Evolutionary conservation across 1,140 invertebrate genomes (phyloP).

Genomic region (Apocrypta bakeri): DNA sequence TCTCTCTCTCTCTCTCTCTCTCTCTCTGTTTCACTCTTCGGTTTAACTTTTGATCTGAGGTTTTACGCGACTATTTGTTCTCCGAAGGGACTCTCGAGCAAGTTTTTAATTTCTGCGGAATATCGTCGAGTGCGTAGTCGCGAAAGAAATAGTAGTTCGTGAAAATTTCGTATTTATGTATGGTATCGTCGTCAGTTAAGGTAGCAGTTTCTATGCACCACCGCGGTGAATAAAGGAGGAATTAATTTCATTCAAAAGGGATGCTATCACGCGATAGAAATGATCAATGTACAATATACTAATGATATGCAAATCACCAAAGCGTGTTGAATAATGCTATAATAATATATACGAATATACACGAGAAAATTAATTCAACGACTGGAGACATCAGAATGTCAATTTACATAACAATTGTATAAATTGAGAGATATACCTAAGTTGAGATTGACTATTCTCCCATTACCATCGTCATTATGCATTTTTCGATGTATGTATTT

Average conservation of each 20-base stretch:
- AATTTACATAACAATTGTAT: constrained; percentile 59
- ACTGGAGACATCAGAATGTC: constrained; percentile 46
- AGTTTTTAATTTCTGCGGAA: neutral
- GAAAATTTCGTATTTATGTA: neutral
- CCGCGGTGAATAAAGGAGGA: neutral
- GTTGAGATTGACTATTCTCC: too few relatives aligned
- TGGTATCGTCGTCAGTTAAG: neutral
- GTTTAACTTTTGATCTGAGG: neutral
- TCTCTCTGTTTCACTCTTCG: too few relatives aligned
- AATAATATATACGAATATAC: constrained; percentile 47
- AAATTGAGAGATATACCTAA: neutral
- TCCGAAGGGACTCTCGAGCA: neutral
- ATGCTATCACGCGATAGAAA: neutral
- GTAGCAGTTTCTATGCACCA: neutral
- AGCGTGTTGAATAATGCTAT: constrained; percentile 54
- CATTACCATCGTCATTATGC: too few relatives aligned
- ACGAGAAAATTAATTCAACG: constrained; percentile 27
- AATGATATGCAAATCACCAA: constrained; percentile 59
- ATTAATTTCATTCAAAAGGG: neutral
- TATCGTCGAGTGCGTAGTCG: neutral
- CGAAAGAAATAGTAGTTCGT: neutral
- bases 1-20: too few relatives aligned
- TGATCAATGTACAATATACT: constrained; percentile 53
- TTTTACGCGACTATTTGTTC: neutral
- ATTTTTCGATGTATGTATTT: neutral